Percentiles rank a stretch among this genome's conserved stretches.
phyloP scores from a whole-genome alignment of 2,888 invertebrate species.

The Embidobia sp. region DNA sequence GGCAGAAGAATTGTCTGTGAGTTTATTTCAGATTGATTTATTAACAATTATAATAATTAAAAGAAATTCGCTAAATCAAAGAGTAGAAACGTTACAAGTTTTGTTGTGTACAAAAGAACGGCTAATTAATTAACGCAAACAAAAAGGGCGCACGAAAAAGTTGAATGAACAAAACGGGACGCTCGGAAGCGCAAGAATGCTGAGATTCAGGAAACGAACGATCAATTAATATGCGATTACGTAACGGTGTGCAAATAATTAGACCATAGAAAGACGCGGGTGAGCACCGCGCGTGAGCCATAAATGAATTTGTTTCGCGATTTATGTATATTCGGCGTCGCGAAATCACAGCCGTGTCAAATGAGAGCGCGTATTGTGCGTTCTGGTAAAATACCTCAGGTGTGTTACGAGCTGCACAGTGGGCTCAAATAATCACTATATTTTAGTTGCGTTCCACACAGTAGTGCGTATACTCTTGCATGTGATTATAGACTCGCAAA shows the following conservation, averaged over 20 bases:
- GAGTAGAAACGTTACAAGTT: too few relatives aligned
- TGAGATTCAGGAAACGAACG: slow-evolving; percentile 16
- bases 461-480: slow-evolving; percentile 33
- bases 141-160: slow-evolving; percentile 11
- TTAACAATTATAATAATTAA: too few relatives aligned
- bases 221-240: slow-evolving; percentile 47
- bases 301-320: slow-evolving; percentile 39
- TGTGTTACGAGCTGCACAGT: slow-evolving; percentile 11
- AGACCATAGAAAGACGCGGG: slow-evolving; percentile 40
- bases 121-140: slow-evolving; percentile 20
- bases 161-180: slow-evolving; percentile 25
- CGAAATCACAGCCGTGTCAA: slow-evolving; percentile 54
- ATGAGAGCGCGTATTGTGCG: slow-evolving; percentile 28
- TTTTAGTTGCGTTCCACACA: slow-evolving; percentile 44
- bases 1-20: too few relatives aligned
- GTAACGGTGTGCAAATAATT: slow-evolving; percentile 54
- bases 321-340: slow-evolving; percentile 43
- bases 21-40: too few relatives aligned
- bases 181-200: background rate
- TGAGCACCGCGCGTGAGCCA: slow-evolving; percentile 24
- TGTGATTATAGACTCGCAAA: slow-evolving; percentile 34
- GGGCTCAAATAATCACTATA: slow-evolving; percentile 37
- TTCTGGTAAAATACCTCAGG: slow-evolving; percentile 23
- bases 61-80: too few relatives aligned
- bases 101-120: too few relatives aligned